Conservation (phyloP, 2,797 vertebrate species). For the Limnodromus scolopaceus region DNA sequence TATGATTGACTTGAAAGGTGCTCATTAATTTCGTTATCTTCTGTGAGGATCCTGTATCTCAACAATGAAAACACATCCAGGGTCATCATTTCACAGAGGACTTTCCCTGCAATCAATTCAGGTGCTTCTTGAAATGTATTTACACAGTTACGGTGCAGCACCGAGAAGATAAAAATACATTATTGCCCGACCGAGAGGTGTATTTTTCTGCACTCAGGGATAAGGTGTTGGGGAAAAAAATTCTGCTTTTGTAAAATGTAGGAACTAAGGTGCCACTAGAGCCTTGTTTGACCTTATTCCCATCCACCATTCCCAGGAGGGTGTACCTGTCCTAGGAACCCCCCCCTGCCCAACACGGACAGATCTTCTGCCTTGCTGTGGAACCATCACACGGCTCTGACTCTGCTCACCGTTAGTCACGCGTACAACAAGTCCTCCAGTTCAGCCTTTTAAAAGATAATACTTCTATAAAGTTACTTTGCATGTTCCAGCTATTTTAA, state of each 20-base stretch:
- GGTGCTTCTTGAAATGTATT: neutral
- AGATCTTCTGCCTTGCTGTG: neutral
- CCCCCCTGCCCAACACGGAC: neutral
- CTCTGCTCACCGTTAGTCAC: neutral
- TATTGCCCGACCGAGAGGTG: neutral
- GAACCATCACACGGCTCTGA: neutral
- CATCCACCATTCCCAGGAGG: neutral
- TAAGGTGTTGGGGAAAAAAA: neutral
- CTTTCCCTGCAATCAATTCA: neutral
- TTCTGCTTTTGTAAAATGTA: neutral
- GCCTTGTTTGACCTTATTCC: neutral
- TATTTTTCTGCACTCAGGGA: neutral
- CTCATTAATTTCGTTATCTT: neutral
- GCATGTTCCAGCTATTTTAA: neutral
- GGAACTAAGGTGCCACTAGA: neutral
- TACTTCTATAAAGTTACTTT: neutral
- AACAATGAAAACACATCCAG: neutral
- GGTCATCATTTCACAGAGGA: neutral
- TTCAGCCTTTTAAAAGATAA: neutral
- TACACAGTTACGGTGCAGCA: neutral
- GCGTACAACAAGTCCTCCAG: neutral
- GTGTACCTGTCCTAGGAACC: neutral
- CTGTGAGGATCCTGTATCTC: neutral
- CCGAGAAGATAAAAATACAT: accelerated
- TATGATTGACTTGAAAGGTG: neutral